Percentiles rank a stretch among this genome's conserved stretches.
Evolutionary conservation across 2,113 vertebrate genomes (phyloP).

Genomic region (Toxotes jaculatrix): DNA sequence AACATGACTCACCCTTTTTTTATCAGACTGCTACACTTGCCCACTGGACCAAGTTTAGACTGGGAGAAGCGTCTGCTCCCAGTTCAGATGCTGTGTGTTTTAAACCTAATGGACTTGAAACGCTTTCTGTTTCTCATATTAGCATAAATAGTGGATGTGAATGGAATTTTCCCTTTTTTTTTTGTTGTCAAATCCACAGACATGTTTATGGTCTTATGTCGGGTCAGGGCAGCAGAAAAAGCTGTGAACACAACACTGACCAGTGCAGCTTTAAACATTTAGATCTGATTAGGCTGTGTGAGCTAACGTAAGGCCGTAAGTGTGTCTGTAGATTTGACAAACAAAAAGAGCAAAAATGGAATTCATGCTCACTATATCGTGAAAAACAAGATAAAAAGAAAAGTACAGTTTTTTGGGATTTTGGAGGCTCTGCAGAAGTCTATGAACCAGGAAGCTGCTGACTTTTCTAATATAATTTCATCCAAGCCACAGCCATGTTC

Average conservation of each 20-base stretch:
- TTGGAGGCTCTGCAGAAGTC: neutral
- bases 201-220: neutral
- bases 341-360: neutral
- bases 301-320: neutral
- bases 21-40: neutral
- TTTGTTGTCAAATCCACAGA: slow-evolving; percentile 3
- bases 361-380: neutral
- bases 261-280: neutral
- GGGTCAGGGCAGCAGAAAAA: no score
- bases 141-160: neutral
- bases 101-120: neutral
- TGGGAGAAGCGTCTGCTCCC: neutral
- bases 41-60: neutral
- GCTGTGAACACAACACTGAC: no score
- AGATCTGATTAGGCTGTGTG: neutral
- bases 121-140: neutral
- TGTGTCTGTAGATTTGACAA: neutral
- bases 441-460: neutral
- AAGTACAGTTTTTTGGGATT: neutral
- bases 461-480: neutral
- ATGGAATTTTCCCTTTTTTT: neutral
- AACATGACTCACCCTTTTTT: slow-evolving; percentile 21
- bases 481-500: no score
- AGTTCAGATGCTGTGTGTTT: slow-evolving; percentile 7
- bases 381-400: neutral